phyloP scores from a whole-genome alignment of 2,888 invertebrate species.

The Globia sparganii region DNA sequence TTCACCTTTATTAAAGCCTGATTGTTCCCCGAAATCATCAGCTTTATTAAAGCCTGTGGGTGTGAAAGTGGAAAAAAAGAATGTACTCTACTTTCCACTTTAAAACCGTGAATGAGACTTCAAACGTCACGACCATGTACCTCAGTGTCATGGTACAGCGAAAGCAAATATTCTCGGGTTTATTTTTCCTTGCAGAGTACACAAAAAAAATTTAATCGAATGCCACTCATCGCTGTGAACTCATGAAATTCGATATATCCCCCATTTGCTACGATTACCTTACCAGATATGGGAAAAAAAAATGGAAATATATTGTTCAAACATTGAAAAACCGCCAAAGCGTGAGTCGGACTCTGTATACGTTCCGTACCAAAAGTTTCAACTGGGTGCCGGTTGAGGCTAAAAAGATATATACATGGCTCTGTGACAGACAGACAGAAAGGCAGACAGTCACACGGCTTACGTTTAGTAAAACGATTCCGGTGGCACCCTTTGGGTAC shows the following conservation, averaged over 20 bases:
- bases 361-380: neutral
- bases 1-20: too few species aligned
- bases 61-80: too few species aligned
- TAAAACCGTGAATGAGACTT: constrained; percentile 6
- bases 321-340: neutral
- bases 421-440: neutral
- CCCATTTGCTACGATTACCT: constrained; percentile 10
- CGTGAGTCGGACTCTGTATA: neutral
- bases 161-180: constrained; percentile 16
- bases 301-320: constrained; percentile 3
- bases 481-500: too few species aligned
- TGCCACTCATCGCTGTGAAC: constrained; percentile 21
- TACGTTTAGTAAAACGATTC: too few species aligned
- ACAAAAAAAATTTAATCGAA: constrained; percentile 36
- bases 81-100: neutral
- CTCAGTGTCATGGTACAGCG: neutral
- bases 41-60: too few species aligned
- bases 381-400: neutral
- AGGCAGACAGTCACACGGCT: neutral
- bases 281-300: constrained; percentile 9
- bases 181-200: constrained; percentile 7
- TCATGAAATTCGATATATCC: constrained; percentile 3
- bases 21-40: too few species aligned
- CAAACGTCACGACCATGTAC: constrained; percentile 9
- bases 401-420: neutral